phyloP scores from a whole-genome alignment of 2,113 vertebrate genomes.

The Haemorhous mexicanus region DNA sequence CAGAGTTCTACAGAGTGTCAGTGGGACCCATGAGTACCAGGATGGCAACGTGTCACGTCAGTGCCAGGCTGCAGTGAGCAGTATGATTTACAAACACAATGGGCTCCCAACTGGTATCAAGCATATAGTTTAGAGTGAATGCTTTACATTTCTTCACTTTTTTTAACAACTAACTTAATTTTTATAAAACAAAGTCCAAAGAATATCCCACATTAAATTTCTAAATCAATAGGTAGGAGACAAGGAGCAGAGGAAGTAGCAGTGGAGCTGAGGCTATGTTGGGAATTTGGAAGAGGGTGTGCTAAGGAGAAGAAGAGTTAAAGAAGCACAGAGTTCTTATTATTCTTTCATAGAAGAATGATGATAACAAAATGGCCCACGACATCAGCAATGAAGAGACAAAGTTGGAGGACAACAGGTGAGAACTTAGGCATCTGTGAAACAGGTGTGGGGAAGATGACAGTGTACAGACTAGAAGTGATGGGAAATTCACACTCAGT shows the following conservation, averaged over 20 bases:
- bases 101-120: neutral
- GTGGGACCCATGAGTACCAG: neutral
- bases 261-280: neutral
- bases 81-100: neutral
- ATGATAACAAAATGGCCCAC: neutral
- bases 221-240: neutral
- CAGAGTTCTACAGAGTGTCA: neutral
- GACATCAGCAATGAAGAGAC: neutral
- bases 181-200: neutral
- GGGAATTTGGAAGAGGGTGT: neutral
- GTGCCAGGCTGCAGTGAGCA: neutral
- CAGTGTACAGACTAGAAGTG: neutral
- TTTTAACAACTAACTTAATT: neutral
- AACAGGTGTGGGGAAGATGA: neutral
- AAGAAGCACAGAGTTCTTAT: neutral
- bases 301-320: neutral
- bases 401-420: neutral
- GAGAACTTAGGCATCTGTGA: neutral
- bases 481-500: neutral
- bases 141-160: neutral
- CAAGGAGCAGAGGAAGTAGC: neutral
- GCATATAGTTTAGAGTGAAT: neutral
- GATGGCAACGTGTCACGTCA: rapidly evolving
- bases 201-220: neutral
- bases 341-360: neutral